Percentiles rank a stretch among this genome's conserved stretches.
Conservation (phyloP, 2,113 vertebrate genomes). For the Syngnathus typhle region DNA sequence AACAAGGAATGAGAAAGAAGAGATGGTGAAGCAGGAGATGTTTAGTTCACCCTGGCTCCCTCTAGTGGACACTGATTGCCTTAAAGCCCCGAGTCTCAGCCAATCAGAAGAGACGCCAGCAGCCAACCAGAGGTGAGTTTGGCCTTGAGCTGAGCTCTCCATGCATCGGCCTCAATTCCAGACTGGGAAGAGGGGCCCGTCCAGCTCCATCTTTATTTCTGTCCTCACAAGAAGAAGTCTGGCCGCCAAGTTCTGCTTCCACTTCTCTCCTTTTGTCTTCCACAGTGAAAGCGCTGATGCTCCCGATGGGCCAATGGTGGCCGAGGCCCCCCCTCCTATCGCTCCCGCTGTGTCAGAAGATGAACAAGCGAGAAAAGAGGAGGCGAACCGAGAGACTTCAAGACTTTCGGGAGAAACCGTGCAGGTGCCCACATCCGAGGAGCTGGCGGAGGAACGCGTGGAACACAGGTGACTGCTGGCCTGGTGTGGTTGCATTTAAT, state of each 20-base stretch:
- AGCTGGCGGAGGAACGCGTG: constrained; percentile 34
- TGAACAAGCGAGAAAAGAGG: not conserved
- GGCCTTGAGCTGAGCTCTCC: no score
- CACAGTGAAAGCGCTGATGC: not conserved
- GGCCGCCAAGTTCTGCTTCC: not conserved
- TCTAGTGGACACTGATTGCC: constrained; percentile 11
- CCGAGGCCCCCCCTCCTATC: not conserved
- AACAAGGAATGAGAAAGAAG: not conserved
- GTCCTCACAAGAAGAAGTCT: not conserved
- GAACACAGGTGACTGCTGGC: constrained; percentile 57
- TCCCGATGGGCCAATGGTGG: not conserved
- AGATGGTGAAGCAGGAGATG: not conserved
- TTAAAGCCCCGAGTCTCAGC: constrained; percentile 7
- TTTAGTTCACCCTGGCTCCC: constrained; percentile 7
- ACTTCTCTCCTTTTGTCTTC: not conserved
- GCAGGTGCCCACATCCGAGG: not conserved
- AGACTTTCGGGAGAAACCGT: not conserved
- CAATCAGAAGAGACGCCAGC: constrained; percentile 17
- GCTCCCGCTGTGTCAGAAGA: not conserved
- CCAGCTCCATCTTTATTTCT: not conserved
- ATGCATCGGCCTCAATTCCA: no score
- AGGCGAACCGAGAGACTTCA: not conserved
- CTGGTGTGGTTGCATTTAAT: not conserved
- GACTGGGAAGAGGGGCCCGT: no score
- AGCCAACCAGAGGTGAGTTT: not conserved